Evolutionary conservation across 2,797 vertebrate genomes (phyloP), one percentile per base, ranked within the genome.

Genomic region (Lycodopsis pacificus): DNA sequence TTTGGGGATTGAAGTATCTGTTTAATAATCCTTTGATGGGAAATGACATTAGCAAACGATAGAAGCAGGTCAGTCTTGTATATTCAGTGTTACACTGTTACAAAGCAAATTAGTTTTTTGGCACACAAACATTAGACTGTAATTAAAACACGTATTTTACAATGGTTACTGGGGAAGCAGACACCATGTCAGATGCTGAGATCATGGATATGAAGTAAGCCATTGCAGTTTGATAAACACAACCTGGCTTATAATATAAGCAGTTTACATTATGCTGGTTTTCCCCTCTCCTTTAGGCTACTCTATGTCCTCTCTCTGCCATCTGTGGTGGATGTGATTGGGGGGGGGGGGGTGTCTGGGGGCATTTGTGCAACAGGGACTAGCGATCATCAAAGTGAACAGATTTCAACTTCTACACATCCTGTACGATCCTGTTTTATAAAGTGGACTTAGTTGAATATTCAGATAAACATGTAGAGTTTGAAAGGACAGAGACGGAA

Each of bases 251-350:
- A 7, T 34, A 34, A 34, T 34, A 34, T 34, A 34, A 7, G 32
- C 32, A 20, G 40, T 27, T 80, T 40, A 49, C 42, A 74, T 68
- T 57, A 72, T 30, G 77, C 20, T 20, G 53, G 36, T 30, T 65
- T 73, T 74, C 36, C 71, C 38, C 27, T 65, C 34, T 67, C 40
- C 62, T 78, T 10, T 9, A 78, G 65, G 62, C 77, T 38, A 54
- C 62, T 76, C 44, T 30, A 38, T 49, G 38, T 53, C 34, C 17
- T 53, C 54, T 62, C 46, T 19, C 25, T 49, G 63, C 79, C 71
- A 78, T 86, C 75, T 83, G 82, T 76, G 75, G 42, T 57, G 62
- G 32, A 34, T 34, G 15, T 20, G 17, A 65, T n/a, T 1, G 36
- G 19, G 44, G 38, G 11, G 4, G 4, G 20, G 68, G 56, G 32